Evolutionary conservation across 2,888 invertebrate genomes (phyloP).

Genomic region (Lysandra coridon): DNA sequence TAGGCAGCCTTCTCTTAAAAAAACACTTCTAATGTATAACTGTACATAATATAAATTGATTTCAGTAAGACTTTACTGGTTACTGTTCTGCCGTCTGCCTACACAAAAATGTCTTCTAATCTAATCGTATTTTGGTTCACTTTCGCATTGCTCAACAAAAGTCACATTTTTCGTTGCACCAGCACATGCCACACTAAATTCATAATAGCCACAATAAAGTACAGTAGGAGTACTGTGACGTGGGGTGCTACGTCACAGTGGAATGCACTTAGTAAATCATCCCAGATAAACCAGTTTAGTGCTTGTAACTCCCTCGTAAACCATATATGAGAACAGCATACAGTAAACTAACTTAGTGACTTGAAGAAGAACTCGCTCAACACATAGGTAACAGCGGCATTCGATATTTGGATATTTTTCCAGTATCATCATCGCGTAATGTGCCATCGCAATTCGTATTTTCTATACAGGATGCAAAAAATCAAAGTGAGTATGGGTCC

Average conservation of each 20-base stretch:
- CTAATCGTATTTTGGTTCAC: not conserved
- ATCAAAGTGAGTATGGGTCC: too few relatives aligned
- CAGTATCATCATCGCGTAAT: too few relatives aligned
- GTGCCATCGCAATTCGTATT: too few relatives aligned
- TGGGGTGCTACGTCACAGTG: constrained; percentile 48
- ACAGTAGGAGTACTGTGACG: constrained; percentile 35
- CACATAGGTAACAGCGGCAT: too few relatives aligned
- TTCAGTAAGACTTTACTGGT: too few relatives aligned
- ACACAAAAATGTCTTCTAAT: too few relatives aligned
- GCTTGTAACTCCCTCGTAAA: constrained; percentile 63
- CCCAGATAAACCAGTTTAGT: constrained; percentile 67
- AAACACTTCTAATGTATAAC: too few relatives aligned
- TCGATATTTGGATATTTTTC: too few relatives aligned
- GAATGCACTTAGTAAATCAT: constrained; percentile 76
- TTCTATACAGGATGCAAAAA: too few relatives aligned
- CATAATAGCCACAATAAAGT: not conserved
- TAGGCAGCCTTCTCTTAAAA: too few relatives aligned
- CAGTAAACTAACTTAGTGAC: not conserved
- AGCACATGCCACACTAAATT: not conserved
- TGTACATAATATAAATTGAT: too few relatives aligned
- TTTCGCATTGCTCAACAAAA: not conserved
- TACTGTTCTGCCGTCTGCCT: too few relatives aligned
- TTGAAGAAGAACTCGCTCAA: not conserved
- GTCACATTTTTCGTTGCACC: not conserved
- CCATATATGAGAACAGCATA: constrained; percentile 29